These are phyloP conservation scores for Toxostoma redivivum DNA, from an alignment of 2,113 vertebrate species.

Conservation along the genomic window DNA sequence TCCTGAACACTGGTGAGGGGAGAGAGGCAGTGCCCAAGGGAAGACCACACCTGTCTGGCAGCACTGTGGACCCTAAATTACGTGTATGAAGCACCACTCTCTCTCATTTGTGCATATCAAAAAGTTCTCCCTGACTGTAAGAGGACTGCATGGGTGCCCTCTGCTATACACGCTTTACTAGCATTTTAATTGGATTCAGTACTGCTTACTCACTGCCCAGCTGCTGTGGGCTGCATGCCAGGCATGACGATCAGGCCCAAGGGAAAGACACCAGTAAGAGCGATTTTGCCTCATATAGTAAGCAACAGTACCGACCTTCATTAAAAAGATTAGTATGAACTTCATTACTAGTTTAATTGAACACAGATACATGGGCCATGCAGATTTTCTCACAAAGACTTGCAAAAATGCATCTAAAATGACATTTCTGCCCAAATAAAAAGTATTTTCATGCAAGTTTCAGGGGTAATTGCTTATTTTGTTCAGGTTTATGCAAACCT, in stretches of 20 bases:
- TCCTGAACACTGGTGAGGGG: not conserved
- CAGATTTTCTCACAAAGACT: not conserved
- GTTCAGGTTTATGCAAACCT: not conserved
- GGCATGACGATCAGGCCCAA: not conserved
- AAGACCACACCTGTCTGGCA: not conserved
- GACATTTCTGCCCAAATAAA: not conserved
- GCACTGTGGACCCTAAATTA: not conserved
- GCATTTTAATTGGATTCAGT: slow-evolving; percentile 45
- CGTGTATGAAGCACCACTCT: not conserved
- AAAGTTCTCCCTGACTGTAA: not conserved
- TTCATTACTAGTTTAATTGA: not conserved
- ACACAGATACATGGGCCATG: not conserved
- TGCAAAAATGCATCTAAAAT: not conserved
- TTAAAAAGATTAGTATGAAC: not conserved
- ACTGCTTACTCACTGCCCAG: slow-evolving; percentile 50
- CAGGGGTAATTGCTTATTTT: not conserved
- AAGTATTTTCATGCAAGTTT: not conserved
- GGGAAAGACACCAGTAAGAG: not conserved
- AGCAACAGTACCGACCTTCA: not conserved
- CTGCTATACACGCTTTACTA: not conserved
- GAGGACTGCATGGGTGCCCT: not conserved
- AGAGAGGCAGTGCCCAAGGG: not conserved
- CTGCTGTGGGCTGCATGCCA: slow-evolving; percentile 16
- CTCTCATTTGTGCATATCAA: not conserved
- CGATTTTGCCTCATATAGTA: slow-evolving; percentile 1